phyloP scores from a whole-genome alignment of 2,888 invertebrate genomes.

The Oligia latruncula region DNA sequence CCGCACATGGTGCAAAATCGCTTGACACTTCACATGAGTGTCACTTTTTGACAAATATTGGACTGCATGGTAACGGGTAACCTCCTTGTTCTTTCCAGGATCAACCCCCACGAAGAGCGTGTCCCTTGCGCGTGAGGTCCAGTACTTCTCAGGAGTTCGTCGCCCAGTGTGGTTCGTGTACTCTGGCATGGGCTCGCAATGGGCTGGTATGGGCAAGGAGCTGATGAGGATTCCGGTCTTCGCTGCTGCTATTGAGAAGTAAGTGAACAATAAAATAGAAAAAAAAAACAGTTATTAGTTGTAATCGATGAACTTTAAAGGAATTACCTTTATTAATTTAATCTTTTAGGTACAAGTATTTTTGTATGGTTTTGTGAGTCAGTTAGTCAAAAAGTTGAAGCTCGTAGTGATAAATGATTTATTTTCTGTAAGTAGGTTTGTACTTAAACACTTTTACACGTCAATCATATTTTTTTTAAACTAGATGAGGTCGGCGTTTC shows the following conservation, averaged over 20 bases:
- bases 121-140: slow-evolving; percentile 86
- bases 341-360: neutral
- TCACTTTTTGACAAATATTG: neutral
- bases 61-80: neutral
- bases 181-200: slow-evolving; percentile 97
- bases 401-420: too few species aligned
- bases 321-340: neutral
- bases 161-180: slow-evolving; percentile 97
- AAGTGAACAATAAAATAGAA: slow-evolving; percentile 56
- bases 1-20: neutral
- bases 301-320: neutral
- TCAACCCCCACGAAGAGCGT: slow-evolving; percentile 82
- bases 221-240: slow-evolving; percentile 94
- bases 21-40: neutral
- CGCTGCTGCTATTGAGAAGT: slow-evolving; percentile 92
- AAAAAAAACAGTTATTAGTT: neutral
- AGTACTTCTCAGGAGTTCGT: slow-evolving; percentile 91
- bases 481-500: too few species aligned
- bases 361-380: neutral
- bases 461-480: too few species aligned
- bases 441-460: too few species aligned
- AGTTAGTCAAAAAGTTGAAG: neutral
- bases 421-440: too few species aligned
- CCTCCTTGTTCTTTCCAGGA: slow-evolving; percentile 76
- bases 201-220: slow-evolving; percentile 95